Conservation (phyloP, 1,140 invertebrate species). For the Drosophila busckii region DNA sequence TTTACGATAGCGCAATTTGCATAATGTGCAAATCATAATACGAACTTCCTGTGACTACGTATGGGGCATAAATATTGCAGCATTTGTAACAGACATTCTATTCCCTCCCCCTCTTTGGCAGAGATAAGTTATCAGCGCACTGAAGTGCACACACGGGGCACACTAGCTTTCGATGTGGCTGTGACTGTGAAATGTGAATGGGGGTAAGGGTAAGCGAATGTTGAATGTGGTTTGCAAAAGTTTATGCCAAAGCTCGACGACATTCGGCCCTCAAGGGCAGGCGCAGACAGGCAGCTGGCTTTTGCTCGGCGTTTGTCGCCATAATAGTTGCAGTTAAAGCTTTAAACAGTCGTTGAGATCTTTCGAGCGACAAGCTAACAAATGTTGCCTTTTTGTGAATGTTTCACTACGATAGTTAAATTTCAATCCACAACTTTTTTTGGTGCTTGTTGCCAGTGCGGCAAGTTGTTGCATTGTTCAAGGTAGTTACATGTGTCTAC, state of each 20-base stretch:
- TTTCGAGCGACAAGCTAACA: slow-evolving; percentile 8
- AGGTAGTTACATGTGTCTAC: slow-evolving; percentile 48
- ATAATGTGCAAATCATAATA: slow-evolving; percentile 77
- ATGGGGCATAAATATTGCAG: slow-evolving; percentile 69
- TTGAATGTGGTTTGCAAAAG: slow-evolving; percentile 42
- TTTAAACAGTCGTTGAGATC: slow-evolving; percentile 21
- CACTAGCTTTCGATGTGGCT: slow-evolving; percentile 32
- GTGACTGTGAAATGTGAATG: slow-evolving; percentile 10
- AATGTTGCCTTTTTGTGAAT: slow-evolving; percentile 8
- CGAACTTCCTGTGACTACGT: slow-evolving; percentile 40
- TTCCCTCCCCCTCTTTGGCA: slow-evolving; percentile 28
- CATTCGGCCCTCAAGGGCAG: background rate
- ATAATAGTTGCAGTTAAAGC: slow-evolving; percentile 27
- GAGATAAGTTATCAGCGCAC: slow-evolving; percentile 61
- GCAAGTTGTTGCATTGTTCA: slow-evolving; percentile 66
- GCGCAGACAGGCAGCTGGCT: background rate
- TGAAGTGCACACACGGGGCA: slow-evolving; percentile 58
- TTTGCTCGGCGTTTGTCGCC: slow-evolving; percentile 12
- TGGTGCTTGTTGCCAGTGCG: slow-evolving; percentile 56
- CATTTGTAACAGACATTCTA: slow-evolving; percentile 74
- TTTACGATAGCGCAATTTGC: slow-evolving; percentile 73
- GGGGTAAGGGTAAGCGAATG: slow-evolving; percentile 10
- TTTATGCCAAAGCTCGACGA: slow-evolving; percentile 42
- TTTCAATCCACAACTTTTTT: slow-evolving; percentile 67
- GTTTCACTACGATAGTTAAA: slow-evolving; percentile 42